Base-by-base conservation (phyloP, 1,140 invertebrate species). In the Piezodorus guildinii region DNA sequence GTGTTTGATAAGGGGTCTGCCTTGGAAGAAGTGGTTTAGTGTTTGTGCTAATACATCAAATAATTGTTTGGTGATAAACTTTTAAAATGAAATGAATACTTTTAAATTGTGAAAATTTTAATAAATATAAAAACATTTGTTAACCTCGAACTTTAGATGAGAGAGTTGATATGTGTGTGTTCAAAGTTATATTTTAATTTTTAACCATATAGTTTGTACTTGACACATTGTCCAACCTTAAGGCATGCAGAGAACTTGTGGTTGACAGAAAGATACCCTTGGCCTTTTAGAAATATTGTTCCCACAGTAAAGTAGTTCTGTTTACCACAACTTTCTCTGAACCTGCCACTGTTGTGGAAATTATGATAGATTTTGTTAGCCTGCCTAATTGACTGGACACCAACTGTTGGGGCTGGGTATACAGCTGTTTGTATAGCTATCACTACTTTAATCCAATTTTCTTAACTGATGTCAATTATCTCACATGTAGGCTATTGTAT, bases 81-180 rank as follows among this genome's bases (percentile, higher is more conserved):
- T 23, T 60, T 60, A 64, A 64, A 64, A 52, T 27, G 21, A 60
- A 52, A 60, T 45, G 51, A 64, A 64, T 46, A 64, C 56, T 58
- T 56, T 60, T 64, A 59, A 39, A 60, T 64, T 59, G 56, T 56
- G 54, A 64, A 64, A 39, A 60, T 64, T 60, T 64, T 64, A 64
- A 60, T 52, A 39, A 52, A 54, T 34, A 64, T 25, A 58, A 58
- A 64, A 64, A 64, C 58, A 64, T 64, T 64, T 60, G 63, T 64
- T 64, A 64, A 64, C 51, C 63, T 64, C 63, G 63, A 64, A 64
- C 56, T 17, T 64, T 64, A 64, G 63, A 45, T 64, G 56, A 64
- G 30, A 64, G 56, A 64, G 52, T 64, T 64, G 63, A 51, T 64
- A n/a, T n/a, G 63, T 64, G 63, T 64, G 63, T 64, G 63, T 64